Conservation (phyloP, 2,888 invertebrate genomes). For the Parasteatoda lunata region DNA sequence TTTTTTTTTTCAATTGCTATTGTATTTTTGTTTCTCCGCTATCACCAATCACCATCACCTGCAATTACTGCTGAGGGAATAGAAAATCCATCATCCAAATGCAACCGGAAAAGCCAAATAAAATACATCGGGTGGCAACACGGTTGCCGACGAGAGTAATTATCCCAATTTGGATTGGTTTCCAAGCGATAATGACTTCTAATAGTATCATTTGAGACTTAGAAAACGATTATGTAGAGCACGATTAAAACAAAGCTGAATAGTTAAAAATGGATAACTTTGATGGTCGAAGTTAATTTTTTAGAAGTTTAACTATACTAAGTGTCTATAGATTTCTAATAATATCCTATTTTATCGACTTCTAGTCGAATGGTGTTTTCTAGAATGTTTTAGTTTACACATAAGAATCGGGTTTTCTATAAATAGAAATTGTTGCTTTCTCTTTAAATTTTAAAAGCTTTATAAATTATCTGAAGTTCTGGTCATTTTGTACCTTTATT, state of each 20-base stretch:
- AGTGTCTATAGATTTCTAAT: too few species aligned
- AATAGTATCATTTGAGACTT: neutral
- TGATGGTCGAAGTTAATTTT: too few species aligned
- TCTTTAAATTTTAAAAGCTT: too few species aligned
- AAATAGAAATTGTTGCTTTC: too few species aligned
- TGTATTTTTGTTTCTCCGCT: neutral
- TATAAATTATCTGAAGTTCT: too few species aligned
- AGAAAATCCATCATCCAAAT: neutral
- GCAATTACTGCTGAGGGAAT: neutral
- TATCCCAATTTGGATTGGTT: slow-evolving; percentile 1
- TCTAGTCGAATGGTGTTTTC: too few species aligned
- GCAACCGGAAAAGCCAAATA: neutral
- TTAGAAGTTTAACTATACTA: too few species aligned
- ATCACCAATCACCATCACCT: slow-evolving; percentile 2
- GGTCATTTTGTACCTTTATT: too few species aligned
- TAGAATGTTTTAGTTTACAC: too few species aligned
- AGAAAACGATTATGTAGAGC: slow-evolving; percentile 1
- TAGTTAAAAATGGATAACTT: too few species aligned
- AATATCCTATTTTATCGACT: too few species aligned
- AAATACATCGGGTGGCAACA: neutral
- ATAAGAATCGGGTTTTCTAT: too few species aligned
- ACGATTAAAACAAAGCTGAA: neutral
- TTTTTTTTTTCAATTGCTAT: neutral
- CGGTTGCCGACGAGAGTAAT: neutral
- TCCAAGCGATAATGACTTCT: neutral